These are phyloP conservation scores for Danaus chrysippus DNA, from an alignment of 2,888 invertebrate species.

Conservation along the genomic window DNA sequence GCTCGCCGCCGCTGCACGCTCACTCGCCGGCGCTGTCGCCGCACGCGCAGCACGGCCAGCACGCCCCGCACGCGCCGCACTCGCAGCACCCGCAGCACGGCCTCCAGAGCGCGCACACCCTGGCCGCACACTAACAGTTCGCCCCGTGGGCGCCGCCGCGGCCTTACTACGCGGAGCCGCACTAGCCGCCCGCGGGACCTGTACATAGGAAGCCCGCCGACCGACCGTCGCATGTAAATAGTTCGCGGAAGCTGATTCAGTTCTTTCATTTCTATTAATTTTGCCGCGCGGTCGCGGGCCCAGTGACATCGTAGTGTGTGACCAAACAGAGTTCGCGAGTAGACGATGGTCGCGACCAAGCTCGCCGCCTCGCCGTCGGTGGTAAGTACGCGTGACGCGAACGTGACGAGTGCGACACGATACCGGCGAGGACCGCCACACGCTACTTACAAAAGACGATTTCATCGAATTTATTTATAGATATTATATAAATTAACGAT, in stretches of 20 bases:
- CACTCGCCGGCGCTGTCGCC: conserved; percentile 63
- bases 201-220: conserved; percentile 42
- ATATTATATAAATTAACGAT: conserved; percentile 73
- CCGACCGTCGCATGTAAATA: conserved; percentile 36
- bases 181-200: conserved; percentile 71
- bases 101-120: conserved; percentile 68
- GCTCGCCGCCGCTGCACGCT: conserved; percentile 90
- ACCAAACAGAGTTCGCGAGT: conserved; percentile 60
- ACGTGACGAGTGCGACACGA: conserved; percentile 7
- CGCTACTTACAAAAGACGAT: conserved; percentile 63
- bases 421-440: conserved; percentile 24
- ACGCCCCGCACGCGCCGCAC: conserved; percentile 81
- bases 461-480: conserved; percentile 79
- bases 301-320: conserved; percentile 35
- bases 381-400: conserved; percentile 34
- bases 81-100: conserved; percentile 77
- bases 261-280: conserved; percentile 23
- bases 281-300: conserved; percentile 31
- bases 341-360: conserved; percentile 28
- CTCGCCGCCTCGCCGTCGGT: conserved; percentile 40
- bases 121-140: conserved; percentile 77
- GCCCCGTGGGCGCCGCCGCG: conserved; percentile 87
- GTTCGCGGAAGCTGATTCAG: conserved; percentile 32
- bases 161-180: conserved; percentile 75
- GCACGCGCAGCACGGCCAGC: conserved; percentile 81